Evolutionary conservation across 64 coral and sea anemone genomes (phyloP).

Genomic region (Orbicella faveolata): DNA sequence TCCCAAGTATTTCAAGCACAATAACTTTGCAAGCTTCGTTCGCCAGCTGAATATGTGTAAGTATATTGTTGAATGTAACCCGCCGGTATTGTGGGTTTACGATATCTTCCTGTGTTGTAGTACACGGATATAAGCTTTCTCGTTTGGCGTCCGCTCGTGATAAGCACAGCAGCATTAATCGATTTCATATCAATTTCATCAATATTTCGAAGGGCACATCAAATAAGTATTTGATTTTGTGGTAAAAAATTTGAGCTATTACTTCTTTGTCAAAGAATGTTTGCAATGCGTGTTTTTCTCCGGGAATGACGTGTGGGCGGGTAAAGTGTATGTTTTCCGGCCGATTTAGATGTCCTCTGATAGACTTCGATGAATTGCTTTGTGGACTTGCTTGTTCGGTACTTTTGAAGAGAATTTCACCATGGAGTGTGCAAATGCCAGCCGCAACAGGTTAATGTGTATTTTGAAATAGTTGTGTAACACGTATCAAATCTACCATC

Average conservation of each 20-base stretch:
- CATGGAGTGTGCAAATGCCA: background rate
- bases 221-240: background rate
- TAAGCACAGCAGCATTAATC: background rate
- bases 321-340: background rate
- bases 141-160: background rate
- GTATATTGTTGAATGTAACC: constrained; percentile 43
- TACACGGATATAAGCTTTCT: background rate
- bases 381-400: background rate
- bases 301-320: constrained; percentile 3
- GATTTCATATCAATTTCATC: background rate
- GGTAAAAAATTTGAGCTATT: background rate
- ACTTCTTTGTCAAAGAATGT: constrained; percentile 9
- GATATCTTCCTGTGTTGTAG: background rate
- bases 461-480: background rate
- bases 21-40: constrained; percentile 99
- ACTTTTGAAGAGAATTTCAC: background rate
- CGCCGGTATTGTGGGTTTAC: background rate
- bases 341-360: background rate
- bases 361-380: background rate
- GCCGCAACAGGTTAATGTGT: background rate
- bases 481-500: background rate
- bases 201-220: background rate
- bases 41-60: constrained; percentile 99
- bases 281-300: background rate
- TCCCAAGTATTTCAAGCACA: constrained; percentile 99